phyloP scores from a whole-genome alignment of 2,113 vertebrate genomes.

The Mormyrus lacerda region DNA sequence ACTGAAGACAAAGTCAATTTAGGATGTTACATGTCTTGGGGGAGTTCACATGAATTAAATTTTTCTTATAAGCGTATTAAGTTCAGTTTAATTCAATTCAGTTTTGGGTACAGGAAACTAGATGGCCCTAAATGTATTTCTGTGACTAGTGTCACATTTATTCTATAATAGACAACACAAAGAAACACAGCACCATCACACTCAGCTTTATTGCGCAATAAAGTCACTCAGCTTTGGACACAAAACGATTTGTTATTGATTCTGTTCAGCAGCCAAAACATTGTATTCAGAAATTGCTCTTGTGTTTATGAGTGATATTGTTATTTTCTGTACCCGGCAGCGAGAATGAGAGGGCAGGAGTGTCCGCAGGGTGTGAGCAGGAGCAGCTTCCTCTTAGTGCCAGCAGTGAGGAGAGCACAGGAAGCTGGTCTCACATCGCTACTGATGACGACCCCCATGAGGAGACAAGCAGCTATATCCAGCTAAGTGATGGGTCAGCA shows the following conservation, averaged over 20 bases:
- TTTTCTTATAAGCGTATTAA: neutral
- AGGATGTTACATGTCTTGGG: neutral
- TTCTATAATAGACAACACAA: neutral
- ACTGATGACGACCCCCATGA: slow-evolving; percentile 87
- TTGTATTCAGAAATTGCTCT: neutral
- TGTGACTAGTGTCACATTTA: neutral
- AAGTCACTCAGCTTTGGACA: neutral
- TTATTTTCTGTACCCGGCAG: slow-evolving; percentile 57
- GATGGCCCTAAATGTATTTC: neutral
- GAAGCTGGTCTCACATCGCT: slow-evolving; percentile 89
- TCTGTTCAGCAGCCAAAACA: neutral
- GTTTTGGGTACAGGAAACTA: neutral
- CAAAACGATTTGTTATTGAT: neutral
- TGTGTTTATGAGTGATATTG: slow-evolving; percentile 30
- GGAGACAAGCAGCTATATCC: slow-evolving; percentile 90
- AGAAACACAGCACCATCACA: neutral
- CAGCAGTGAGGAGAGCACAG: slow-evolving; percentile 90
- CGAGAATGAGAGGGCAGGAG: slow-evolving; percentile 52
- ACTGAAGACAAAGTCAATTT: neutral
- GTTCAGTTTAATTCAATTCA: neutral
- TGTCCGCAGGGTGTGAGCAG: slow-evolving; percentile 57
- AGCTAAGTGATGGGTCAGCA: slow-evolving; percentile 85
- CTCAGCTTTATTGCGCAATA: neutral
- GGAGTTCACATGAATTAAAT: neutral
- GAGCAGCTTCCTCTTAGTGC: slow-evolving; percentile 70